Base-by-base conservation (phyloP, 2,797 vertebrate species). In the Sebastes kiyomatsui region DNA sequence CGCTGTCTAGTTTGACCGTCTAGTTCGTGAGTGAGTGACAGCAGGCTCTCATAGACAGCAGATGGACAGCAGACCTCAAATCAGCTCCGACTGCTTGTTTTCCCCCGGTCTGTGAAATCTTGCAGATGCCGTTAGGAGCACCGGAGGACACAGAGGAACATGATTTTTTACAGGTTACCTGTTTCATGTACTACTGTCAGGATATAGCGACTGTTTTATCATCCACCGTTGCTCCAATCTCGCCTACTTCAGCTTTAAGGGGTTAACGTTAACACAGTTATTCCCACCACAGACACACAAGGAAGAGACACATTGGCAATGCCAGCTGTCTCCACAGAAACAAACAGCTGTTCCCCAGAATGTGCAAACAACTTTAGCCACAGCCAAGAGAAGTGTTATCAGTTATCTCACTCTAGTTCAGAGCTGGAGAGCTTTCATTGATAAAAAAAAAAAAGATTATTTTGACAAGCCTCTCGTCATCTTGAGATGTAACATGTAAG, bases 311-410 rank as follows among this genome's bases (percentile, higher is more conserved):
- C 7, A 1, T 6, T 32, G 38, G 20, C 25, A 27, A 2, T 59
- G 62, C 18, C 84, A 85, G 80, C 71, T 83, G 84, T 72, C 62
- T 68, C 25, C 22, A 16, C 56, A 13, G 22, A 73, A 14, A 28
- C 30, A 67, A 69, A 78, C 79, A 84, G 77, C 79, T 82, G 82
- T 12, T 76, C 33, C 35, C 22, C 9, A 18, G 75, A 75, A 33
- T 75, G 20, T 72, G 68, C 49, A 49, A 83, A 79, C 56, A 72
- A 11, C 32, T 55, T 46, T 0, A 54, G 20, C 13, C 23, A 59
- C 28, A 61, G 64, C 71, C 16, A 42, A 56, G 6, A 30, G 35
- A 38, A 5, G n/a, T 22, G 52, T 42, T 42, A 42, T 10, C 23
- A 23, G 33, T 12, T 27, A 20, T 9, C 18, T 38, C 32, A 28